Percentiles rank a stretch among this genome's conserved stretches.
Evolutionary conservation across 2,888 invertebrate species (phyloP).

Genomic region (Mimas tiliae): DNA sequence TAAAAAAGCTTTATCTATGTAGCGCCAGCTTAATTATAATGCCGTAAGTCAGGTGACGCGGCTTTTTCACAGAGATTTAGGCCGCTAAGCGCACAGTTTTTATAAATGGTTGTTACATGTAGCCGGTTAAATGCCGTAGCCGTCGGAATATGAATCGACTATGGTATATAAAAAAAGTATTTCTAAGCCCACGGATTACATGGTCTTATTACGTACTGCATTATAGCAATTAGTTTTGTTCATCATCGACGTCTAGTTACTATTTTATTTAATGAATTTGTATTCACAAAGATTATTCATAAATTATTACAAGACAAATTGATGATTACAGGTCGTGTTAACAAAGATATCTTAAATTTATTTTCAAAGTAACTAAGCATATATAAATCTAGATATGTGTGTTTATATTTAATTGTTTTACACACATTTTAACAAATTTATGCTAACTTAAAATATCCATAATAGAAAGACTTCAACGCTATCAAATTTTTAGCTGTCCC

Average conservation of each 20-base stretch:
- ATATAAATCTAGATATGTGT: too few relatives aligned
- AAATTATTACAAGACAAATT: too few relatives aligned
- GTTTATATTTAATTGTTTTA: too few relatives aligned
- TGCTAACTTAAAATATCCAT: too few relatives aligned
- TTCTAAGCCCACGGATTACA: slow-evolving; percentile 20
- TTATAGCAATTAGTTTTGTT: neutral
- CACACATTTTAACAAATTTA: too few relatives aligned
- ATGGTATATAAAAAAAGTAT: neutral
- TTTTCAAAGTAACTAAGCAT: too few relatives aligned
- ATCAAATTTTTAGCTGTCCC: too few relatives aligned
- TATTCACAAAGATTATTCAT: too few relatives aligned
- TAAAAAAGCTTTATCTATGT: slow-evolving; percentile 65
- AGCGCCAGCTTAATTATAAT: slow-evolving; percentile 68
- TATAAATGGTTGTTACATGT: slow-evolving; percentile 40
- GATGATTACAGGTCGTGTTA: too few relatives aligned
- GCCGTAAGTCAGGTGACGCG: slow-evolving; percentile 66
- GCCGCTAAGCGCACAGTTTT: slow-evolving; percentile 47
- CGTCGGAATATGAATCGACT: slow-evolving; percentile 14
- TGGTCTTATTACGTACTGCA: neutral
- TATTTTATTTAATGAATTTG: neutral
- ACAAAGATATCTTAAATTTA: too few relatives aligned
- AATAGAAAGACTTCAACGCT: too few relatives aligned
- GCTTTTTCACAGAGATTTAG: slow-evolving; percentile 58
- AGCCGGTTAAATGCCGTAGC: slow-evolving; percentile 11
- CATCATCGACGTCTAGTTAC: neutral